Evolutionary conservation across 1,140 invertebrate genomes (phyloP).

Genomic region (Acromyrmex echinatior): DNA sequence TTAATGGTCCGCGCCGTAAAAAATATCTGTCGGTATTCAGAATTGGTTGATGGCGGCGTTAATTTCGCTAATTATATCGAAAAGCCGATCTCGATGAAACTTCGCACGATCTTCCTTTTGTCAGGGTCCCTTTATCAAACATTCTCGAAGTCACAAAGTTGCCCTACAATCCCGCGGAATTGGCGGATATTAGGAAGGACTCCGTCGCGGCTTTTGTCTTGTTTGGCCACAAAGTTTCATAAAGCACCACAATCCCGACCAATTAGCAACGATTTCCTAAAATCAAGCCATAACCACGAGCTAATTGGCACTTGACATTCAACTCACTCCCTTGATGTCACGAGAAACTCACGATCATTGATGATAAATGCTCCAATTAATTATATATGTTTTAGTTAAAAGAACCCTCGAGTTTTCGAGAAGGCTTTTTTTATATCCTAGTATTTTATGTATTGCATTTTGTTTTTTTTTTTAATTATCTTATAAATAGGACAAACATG

Average conservation of each 20-base stretch:
- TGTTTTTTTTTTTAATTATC: not conserved
- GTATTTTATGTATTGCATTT: not conserved
- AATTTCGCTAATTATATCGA: conserved; percentile 57
- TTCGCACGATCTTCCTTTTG: conserved; percentile 46
- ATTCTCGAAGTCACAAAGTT: conserved; percentile 47
- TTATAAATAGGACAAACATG: not conserved
- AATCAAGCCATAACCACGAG: conserved; percentile 59
- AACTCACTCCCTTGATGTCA: conserved; percentile 20
- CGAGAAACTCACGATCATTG: conserved; percentile 31
- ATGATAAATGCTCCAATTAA: conserved; percentile 57
- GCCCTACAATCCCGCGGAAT: conserved; percentile 2
- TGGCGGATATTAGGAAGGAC: conserved; percentile 57
- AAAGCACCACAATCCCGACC: conserved; percentile 61
- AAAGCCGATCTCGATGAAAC: conserved; percentile 22
- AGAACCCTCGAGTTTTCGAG: not conserved
- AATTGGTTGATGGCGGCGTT: conserved; percentile 13
- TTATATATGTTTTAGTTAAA: conserved; percentile 7
- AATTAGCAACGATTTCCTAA: conserved; percentile 70
- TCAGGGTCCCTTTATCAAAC: conserved; percentile 49
- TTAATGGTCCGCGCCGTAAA: conserved; percentile 35
- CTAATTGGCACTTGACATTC: conserved; percentile 78
- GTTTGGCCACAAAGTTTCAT: conserved; percentile 57
- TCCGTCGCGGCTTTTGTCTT: conserved; percentile 62
- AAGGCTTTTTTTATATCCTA: not conserved
- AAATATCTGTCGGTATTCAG: conserved; percentile 25